Base-by-base conservation (phyloP, 2,113 vertebrate genomes). In the Theristicus caerulescens region DNA sequence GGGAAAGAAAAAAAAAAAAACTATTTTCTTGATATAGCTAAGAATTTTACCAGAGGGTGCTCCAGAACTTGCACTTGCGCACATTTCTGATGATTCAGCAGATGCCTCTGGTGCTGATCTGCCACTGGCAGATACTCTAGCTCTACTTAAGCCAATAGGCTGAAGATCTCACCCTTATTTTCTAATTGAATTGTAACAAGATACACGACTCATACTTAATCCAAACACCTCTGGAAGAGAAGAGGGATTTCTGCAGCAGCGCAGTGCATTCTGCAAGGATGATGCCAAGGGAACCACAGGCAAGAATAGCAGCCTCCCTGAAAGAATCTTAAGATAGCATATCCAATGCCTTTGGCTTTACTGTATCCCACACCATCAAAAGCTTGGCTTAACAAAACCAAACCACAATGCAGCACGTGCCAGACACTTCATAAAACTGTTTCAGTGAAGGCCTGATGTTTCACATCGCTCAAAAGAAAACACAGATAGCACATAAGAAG, bases 281-380 rank as follows among this genome's bases (percentile, higher is more conserved):
- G 42, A 90, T 80, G 66, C 58, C 81, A 95, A 85, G 77, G 44
- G 46, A 95, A 95, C 36, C 70, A 91, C 19, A 7, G 54, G 86
- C 84, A 88, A 78, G 81, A 95, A 91, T 11, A 94, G 84, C 46
- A 80, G 32, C 59, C 81, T 73, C 24, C 46, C 66, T 87, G 16
- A 25, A 79, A 87, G 58, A 65, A 58, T 80, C 78, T 82, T 44
- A 82, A 94, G 29, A 73, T 16, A 89, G 69, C 52, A 72, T 7
- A 85, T 20, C 36, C 70, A 94, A 34, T 73, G 78, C 47, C 90
- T 93, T 73, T 55, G 86, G 40, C 89, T 81, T 94, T 80, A 91
- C 74, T 91, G 78, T 67, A 87, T 61, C 61, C 29, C 38, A 72
- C 40, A 38, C 34, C n/a, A 77, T 77, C 78, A 82, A 91, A 94